Conservation (phyloP, 2,888 invertebrate species). For the Pegoplata infirma region DNA sequence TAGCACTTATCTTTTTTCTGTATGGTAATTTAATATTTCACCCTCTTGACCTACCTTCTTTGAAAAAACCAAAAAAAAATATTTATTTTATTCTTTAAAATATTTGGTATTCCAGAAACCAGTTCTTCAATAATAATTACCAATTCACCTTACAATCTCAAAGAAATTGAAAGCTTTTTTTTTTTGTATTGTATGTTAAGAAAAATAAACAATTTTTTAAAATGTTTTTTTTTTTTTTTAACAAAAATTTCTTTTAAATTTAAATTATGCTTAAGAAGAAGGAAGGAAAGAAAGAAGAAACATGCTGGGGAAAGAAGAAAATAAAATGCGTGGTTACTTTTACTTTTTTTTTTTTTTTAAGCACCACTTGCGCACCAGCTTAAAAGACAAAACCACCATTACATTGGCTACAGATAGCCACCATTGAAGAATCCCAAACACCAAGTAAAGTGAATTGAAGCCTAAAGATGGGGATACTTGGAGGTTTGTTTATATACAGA, state of each 20-base stretch:
- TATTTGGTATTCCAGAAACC: background rate
- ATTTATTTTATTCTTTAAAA: background rate
- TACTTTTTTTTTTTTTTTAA: too few relatives aligned
- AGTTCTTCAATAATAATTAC: slow-evolving; percentile 26
- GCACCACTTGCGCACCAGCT: too few relatives aligned
- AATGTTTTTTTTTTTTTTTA: slow-evolving; percentile 19
- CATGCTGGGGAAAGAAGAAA: slow-evolving; percentile 34
- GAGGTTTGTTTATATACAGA: too few relatives aligned
- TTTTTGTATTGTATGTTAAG: too few relatives aligned
- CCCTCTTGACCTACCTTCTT: background rate
- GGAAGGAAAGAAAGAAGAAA: background rate
- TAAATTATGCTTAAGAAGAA: slow-evolving; percentile 36
- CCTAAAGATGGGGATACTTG: slow-evolving; percentile 14
- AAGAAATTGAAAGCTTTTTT: slow-evolving; percentile 62
- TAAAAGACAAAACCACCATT: slow-evolving; percentile 29
- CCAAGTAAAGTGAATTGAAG: slow-evolving; percentile 38
- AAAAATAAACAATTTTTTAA: slow-evolving; percentile 37
- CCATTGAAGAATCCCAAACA: slow-evolving; percentile 22
- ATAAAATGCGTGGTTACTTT: slow-evolving; percentile 66
- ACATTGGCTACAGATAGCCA: slow-evolving; percentile 7
- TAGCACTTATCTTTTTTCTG: background rate
- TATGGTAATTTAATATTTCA: background rate
- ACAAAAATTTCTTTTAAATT: slow-evolving; percentile 59
- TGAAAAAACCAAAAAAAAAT: too few relatives aligned
- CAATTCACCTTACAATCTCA: slow-evolving; percentile 28